A percentile compares a stretch with the other conserved stretches of the same genome.
Evolutionary conservation across 2,113 vertebrate genomes (phyloP).

Genomic region (Acinonyx jubatus): DNA sequence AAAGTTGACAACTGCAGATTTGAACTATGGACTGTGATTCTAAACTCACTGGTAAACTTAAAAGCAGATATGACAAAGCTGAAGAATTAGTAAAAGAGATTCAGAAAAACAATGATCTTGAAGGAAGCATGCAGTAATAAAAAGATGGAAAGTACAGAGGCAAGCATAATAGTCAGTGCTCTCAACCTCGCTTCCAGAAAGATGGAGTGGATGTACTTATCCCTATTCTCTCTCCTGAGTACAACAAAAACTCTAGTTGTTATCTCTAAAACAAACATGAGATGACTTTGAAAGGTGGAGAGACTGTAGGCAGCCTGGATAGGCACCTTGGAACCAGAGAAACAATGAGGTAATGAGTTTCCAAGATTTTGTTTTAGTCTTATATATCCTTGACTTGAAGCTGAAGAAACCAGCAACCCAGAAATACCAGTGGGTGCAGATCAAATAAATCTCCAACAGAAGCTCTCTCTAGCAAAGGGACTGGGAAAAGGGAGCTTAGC

Average conservation of each 20-base stretch:
- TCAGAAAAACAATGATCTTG: not conserved
- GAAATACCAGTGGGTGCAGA: not conserved
- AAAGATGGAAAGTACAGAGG: constrained; percentile 9
- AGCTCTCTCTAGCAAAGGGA: not conserved
- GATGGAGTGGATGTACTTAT: not conserved
- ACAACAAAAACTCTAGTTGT: not conserved
- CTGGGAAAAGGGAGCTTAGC: not conserved
- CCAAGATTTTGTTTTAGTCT: not conserved
- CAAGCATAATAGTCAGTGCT: not conserved
- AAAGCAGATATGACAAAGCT: not conserved
- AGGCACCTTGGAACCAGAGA: not conserved
- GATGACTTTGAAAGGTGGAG: not conserved
- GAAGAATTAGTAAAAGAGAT: not conserved
- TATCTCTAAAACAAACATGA: not conserved
- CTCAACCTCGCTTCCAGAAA: not conserved
- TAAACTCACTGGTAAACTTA: not conserved
- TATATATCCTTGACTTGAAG: not conserved
- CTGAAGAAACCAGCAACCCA: not conserved
- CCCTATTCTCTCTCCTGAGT: not conserved
- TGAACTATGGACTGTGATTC: not conserved
- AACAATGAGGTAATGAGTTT: not conserved
- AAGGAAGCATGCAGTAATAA: not conserved
- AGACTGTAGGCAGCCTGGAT: not conserved
- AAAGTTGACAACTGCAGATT: not conserved
- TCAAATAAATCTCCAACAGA: not conserved